Base-by-base conservation (phyloP, 2,797 vertebrate species). In the Craterocephalus amniculus region DNA sequence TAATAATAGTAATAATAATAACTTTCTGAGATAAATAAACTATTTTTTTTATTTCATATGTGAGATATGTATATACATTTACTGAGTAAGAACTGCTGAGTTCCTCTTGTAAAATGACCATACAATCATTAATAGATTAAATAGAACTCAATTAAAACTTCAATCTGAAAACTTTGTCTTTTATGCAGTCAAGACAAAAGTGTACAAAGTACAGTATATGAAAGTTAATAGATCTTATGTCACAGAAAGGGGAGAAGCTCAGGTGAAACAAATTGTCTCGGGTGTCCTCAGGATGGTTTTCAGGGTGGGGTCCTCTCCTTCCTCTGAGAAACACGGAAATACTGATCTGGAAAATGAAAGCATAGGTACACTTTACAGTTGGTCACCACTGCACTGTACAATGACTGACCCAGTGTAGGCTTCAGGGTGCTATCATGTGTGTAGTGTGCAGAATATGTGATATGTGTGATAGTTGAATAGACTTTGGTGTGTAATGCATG, bases 241-340 rank as follows among this genome's bases (percentile, higher is more conserved):
- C 80, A 76, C 73, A 85, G 77, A 81, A 83, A 84, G 78, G 59
- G 34, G 75, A 84, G 71, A 58, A 51, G 77, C 76, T 88, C 80
- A 49, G 63, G 45, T 90, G 76, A 83, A 82, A n/a, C 1, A n/a
- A 43, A 24, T 11, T 43, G 81, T 89, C 83, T 91, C 82, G 65
- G 81, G 87, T 89, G 86, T 88, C 82, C 56, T 49, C 4, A 40
- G 83, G 78, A 72, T 87, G 77, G 51, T 67, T 84, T 88, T 85
- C 85, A 86, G 81, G 86, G 87, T 72, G 88, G 82, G 82, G 89
- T 90, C 78, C 71, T 78, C 29, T 79, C 20, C 63, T 87, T 86
- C 88, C 72, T 86, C 80, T 83, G 67, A 86, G 76, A 84, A 84
- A 79, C 74, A 43, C 74, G 84, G 57, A 80, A 83, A 87, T 72